Base-by-base conservation (phyloP, 2,888 invertebrate species). In the Napeogenes inachia region DNA sequence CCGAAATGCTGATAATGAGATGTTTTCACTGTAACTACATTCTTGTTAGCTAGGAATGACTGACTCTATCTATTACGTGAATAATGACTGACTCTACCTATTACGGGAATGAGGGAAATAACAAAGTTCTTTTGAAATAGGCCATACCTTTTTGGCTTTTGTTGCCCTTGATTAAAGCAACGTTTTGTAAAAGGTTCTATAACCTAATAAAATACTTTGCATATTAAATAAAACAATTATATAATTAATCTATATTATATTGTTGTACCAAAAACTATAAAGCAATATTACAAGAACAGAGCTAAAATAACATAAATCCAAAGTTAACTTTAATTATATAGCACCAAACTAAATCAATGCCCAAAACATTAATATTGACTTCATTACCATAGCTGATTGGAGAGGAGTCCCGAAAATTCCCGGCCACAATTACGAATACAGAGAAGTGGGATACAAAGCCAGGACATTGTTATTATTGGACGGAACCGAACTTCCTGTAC, bases 321-420 rank as follows among this genome's bases (percentile, higher is more conserved):
- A 8, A 42, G 8, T 42, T 42, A 12, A 10, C 42, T 42, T 42
- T 3, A 42, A 42, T 42, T 42, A 42, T 45, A 21, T 56, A 50
- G 12, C 13, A 47, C 47, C n/a, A 21, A 12, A 50, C 56, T 47
- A 53, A 45, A 62, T 62, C 64, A 65, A 61, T 54, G 60, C 32
- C 45, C 58, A 60, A 66, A 64, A 74, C 77, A 79, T 80, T 78
- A 77, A 79, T 80, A 77, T 50, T 77, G 72, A 74, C 74, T 75
- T 77, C 79, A 86, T 87, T 87, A 84, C 78, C 88, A 89, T 88
- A 87, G 79, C 81, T 87, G 85, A 89, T 87, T 87, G 85, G 76
- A 77, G 75, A 71, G 73, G 69, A 73, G 74, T 71, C 71, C 71
- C 70, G 76, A 77, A 77, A 76, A 77, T 75, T 72, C 73, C 67